Percentiles rank a stretch among this genome's conserved stretches.
These are phyloP conservation scores for Cossypha polioptera DNA, from an alignment of 2,797 vertebrate genomes.

Conservation along the genomic window DNA sequence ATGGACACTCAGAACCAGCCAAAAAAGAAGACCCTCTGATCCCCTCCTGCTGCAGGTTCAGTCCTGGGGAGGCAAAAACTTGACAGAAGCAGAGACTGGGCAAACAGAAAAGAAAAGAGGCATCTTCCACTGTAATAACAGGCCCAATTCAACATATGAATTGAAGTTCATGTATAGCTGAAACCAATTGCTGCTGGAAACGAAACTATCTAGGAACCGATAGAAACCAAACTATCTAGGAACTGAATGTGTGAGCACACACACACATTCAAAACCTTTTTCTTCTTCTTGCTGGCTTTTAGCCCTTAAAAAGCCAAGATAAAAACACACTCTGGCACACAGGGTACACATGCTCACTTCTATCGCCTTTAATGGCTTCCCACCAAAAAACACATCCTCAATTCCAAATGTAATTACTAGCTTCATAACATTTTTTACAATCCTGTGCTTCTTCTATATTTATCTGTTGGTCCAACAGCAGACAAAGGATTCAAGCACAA, in stretches of 20 bases:
- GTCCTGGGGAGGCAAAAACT: rapidly evolving
- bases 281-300: neutral
- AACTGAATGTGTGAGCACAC: neutral
- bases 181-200: conserved; percentile 10
- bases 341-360: neutral
- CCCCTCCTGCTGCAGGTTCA: neutral
- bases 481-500: neutral
- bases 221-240: neutral
- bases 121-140: neutral
- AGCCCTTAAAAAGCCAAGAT: neutral
- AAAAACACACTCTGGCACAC: neutral
- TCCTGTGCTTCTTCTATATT: neutral
- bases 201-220: neutral
- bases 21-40: neutral
- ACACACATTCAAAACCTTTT: neutral
- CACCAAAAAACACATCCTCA: neutral
- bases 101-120: neutral
- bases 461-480: neutral
- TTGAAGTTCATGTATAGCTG: neutral
- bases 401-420: neutral
- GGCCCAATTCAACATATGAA: neutral
- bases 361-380: neutral
- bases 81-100: neutral
- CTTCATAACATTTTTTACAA: neutral
- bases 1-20: neutral